Evolutionary conservation across 1,140 invertebrate species (phyloP), one percentile per base, ranked within the genome.

Genomic region (Cyclargus thomasi): DNA sequence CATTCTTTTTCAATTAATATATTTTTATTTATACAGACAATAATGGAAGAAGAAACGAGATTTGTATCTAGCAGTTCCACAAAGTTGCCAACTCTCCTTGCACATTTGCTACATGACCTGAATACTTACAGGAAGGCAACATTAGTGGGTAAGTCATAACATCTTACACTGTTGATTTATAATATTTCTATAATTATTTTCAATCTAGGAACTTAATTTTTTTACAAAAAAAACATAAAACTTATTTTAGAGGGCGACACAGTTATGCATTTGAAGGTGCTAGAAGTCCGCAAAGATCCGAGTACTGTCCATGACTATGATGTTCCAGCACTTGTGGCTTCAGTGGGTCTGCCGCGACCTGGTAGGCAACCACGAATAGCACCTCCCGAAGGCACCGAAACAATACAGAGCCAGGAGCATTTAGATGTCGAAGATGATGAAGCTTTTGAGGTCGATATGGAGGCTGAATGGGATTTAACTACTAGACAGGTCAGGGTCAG

Each of bases 281-380:
- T 95, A 0, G 92, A 93, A 77, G 92, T 96, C 36, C 93, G 94
- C 53, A 92, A 93, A n/a, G 95, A 97, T 83, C 97, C 97, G 3
- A 92, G 93, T n/a, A 91, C 93, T 11, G 96, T 98, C 4, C 91
- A 94, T 63, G 97, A 98, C 90, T 95, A 97, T 86, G 95, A 98
- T 90, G 98, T 99, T 2, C 97, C 98, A 0, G 93, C 98, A 36
- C 94, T 98, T 76, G 91, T 95, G 53, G 92, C 93, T 76, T 80
- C 82, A 86, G 81, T 92, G 92, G 86, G 81, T 85, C 67, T 92
- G 91, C 80, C 92, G 90, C 73, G 88, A 70, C 71, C 83, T 0
- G 82, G 83, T 1, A 65, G 77, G 2, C 78, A 78, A 0, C 75
- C 67, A 0, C 67, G 77, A 1, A 64, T 67, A 7, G 64, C 71